phyloP scores from a whole-genome alignment of 2,113 vertebrate species.

The Leptocoma aspasia region DNA sequence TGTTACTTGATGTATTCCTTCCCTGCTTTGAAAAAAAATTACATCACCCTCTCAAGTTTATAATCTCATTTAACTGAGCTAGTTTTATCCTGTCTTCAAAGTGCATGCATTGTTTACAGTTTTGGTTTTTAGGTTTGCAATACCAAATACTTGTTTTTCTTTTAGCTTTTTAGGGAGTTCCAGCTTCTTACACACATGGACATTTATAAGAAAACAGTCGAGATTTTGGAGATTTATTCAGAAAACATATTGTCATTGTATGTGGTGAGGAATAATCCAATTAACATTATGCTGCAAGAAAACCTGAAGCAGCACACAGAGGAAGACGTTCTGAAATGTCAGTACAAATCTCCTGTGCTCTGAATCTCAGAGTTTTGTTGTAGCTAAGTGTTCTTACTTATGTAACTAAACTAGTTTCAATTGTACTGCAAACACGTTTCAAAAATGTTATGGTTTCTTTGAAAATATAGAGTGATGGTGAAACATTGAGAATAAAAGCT shows the following conservation, averaged over 20 bases:
- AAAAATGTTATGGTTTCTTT: not conserved
- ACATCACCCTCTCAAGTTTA: not conserved
- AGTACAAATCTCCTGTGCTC: constrained; percentile 31
- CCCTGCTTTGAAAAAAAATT: not conserved
- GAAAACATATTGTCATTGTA: constrained; percentile 66
- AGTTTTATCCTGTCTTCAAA: not conserved
- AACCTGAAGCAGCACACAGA: constrained; percentile 59
- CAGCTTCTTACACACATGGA: constrained; percentile 69
- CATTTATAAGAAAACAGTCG: constrained; percentile 65
- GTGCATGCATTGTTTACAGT: not conserved
- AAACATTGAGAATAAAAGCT: not conserved
- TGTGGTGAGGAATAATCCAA: constrained; percentile 61
- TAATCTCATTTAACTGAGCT: not conserved
- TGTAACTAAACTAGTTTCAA: not conserved
- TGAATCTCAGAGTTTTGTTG: not conserved
- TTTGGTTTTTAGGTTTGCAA: not conserved
- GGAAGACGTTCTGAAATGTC: constrained; percentile 63
- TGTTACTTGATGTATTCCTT: not conserved
- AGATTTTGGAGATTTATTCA: constrained; percentile 73
- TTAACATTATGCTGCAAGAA: constrained; percentile 57
- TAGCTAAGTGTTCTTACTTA: not conserved
- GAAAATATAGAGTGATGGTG: not conserved
- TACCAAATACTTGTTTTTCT: not conserved
- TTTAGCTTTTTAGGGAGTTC: constrained; percentile 74
- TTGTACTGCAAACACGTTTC: not conserved